These are phyloP conservation scores for Acleris emargana DNA, from an alignment of 2,888 invertebrate genomes.

Conservation along the genomic window DNA sequence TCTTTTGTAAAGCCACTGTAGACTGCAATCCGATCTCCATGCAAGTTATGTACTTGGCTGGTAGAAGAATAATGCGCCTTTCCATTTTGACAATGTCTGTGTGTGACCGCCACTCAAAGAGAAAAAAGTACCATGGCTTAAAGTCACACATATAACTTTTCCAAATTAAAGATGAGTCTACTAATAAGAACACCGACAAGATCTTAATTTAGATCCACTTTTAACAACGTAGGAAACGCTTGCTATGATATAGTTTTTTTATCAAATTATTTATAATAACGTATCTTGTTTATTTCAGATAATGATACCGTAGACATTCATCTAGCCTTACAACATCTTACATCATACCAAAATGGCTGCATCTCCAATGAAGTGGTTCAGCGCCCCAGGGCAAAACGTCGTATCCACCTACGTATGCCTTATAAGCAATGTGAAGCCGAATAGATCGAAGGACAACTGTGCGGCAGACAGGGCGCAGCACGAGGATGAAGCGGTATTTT, in stretches of 20 bases:
- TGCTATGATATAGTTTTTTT: too few relatives aligned
- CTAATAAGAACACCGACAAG: background rate
- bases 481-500: too few relatives aligned
- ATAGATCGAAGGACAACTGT: constrained; percentile 38
- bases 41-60: background rate
- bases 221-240: background rate
- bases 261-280: background rate
- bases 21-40: too few relatives aligned
- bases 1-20: too few relatives aligned
- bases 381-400: constrained; percentile 67
- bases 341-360: constrained; percentile 25
- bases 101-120: background rate
- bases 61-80: background rate
- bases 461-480: background rate
- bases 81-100: background rate
- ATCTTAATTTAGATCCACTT: background rate
- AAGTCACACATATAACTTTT: background rate
- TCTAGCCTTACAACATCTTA: background rate
- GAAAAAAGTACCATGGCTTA: too few relatives aligned
- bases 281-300: constrained; percentile 2
- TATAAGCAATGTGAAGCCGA: constrained; percentile 58
- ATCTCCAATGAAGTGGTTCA: constrained; percentile 53
- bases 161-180: background rate
- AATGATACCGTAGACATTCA: constrained; percentile 7
- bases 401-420: constrained; percentile 67